Evolutionary conservation across 1,140 invertebrate species (phyloP).

Genomic region (Diachasma alloeum): DNA sequence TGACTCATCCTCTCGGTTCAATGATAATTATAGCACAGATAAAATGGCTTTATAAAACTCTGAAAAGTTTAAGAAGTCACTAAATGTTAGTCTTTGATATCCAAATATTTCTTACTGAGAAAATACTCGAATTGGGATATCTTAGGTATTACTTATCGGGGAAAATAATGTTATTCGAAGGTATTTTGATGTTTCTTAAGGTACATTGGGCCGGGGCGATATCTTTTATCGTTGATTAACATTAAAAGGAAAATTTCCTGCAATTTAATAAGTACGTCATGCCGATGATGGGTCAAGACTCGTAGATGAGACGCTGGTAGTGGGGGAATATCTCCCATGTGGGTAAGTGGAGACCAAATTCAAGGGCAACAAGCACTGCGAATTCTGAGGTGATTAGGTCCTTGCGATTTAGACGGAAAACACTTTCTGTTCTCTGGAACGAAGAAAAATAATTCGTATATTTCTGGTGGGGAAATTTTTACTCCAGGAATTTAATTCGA

Average conservation of each 20-base stretch:
- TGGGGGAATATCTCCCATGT: conserved; percentile 93
- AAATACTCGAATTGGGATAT: not conserved
- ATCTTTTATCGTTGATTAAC: not conserved
- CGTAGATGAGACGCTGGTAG: conserved; percentile 91
- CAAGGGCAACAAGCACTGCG: conserved; percentile 91
- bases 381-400: conserved; percentile 93
- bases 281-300: conserved; percentile 72
- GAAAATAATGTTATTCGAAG: not conserved
- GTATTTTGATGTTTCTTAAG: not conserved
- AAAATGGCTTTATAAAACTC: conserved; percentile 23
- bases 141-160: not conserved
- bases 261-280: conserved; percentile 22
- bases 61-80: conserved; percentile 22
- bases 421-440: conserved; percentile 85
- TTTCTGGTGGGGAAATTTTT: conserved; percentile 8
- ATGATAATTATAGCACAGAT: not conserved
- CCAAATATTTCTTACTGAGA: not conserved
- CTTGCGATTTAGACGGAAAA: conserved; percentile 90
- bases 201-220: conserved; percentile 12
- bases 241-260: conserved; percentile 28
- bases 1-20: not conserved
- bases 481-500: no score
- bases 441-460: no score
- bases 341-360: conserved; percentile 92
- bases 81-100: not conserved